A percentile compares a stretch with the other conserved stretches of the same genome.
These are phyloP conservation scores for Uromys caudimaculatus DNA, from an alignment of 2,797 vertebrate genomes.

Conservation along the genomic window DNA sequence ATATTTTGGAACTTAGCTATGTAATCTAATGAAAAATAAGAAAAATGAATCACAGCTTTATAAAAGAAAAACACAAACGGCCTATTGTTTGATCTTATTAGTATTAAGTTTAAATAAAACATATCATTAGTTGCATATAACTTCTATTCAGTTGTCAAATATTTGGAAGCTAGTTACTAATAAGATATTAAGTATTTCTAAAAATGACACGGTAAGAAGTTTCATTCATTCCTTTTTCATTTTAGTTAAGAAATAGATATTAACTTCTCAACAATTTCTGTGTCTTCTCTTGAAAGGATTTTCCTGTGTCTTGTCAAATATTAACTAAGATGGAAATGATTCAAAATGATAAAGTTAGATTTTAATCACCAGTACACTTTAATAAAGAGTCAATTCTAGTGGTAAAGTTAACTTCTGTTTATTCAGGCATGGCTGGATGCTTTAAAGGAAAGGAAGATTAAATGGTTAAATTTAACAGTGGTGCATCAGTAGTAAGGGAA, in stretches of 20 bases:
- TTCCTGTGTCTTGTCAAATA: not conserved
- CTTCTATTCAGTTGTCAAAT: not conserved
- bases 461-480: not conserved
- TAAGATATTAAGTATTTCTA: not conserved
- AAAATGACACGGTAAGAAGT: not conserved
- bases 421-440: too few relatives aligned
- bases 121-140: not conserved
- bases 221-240: not conserved
- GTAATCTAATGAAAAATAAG: not conserved
- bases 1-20: not conserved
- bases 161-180: not conserved
- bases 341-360: not conserved
- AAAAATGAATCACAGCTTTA: not conserved
- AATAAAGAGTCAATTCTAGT: not conserved
- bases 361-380: not conserved
- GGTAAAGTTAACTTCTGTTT: not conserved
- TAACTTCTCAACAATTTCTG: not conserved
- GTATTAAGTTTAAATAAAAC: not conserved
- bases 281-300: not conserved
- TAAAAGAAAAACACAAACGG: not conserved
- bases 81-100: not conserved
- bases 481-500: not conserved
- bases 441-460: too few relatives aligned
- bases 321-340: not conserved
- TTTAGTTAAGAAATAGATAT: not conserved